Evolutionary conservation across 2,113 vertebrate genomes (phyloP).

Genomic region (Clarias batrachus): DNA sequence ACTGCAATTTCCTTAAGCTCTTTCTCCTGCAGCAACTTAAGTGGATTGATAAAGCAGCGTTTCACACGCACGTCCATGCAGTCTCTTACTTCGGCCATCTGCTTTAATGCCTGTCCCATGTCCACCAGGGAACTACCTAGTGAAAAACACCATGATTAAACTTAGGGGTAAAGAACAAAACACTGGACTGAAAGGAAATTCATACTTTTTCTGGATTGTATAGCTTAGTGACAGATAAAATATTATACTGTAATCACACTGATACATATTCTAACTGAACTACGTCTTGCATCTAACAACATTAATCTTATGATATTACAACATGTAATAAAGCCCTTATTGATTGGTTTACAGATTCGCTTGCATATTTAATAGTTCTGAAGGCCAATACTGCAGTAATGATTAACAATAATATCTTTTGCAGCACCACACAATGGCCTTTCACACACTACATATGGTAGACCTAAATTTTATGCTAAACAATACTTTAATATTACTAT

Average conservation of each 20-base stretch:
- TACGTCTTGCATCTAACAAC: background rate
- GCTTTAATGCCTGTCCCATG: slow-evolving; percentile 84
- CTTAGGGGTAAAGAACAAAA: background rate
- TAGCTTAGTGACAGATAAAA: background rate
- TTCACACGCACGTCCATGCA: slow-evolving; percentile 83
- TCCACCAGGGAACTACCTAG: slow-evolving; percentile 74
- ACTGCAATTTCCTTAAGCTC: slow-evolving; percentile 90
- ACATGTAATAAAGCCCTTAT: background rate
- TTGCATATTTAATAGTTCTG: background rate
- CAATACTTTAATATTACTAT: background rate
- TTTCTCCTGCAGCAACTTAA: slow-evolving; percentile 83
- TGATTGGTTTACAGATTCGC: background rate
- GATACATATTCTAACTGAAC: background rate
- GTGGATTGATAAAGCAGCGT: slow-evolving; percentile 84
- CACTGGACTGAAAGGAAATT: background rate
- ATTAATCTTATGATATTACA: background rate
- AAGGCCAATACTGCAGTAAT: background rate
- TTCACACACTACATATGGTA: background rate
- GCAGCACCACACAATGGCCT: background rate
- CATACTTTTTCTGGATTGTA: background rate
- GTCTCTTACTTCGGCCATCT: slow-evolving; percentile 84
- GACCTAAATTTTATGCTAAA: background rate
- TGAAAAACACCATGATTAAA: background rate
- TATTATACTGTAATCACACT: background rate
- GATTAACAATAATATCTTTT: slow-evolving; percentile 7